A percentile compares a stretch with the other conserved stretches of the same genome.
Evolutionary conservation across 1,140 invertebrate species (phyloP).

Genomic region (Bilobella aurantiaca): DNA sequence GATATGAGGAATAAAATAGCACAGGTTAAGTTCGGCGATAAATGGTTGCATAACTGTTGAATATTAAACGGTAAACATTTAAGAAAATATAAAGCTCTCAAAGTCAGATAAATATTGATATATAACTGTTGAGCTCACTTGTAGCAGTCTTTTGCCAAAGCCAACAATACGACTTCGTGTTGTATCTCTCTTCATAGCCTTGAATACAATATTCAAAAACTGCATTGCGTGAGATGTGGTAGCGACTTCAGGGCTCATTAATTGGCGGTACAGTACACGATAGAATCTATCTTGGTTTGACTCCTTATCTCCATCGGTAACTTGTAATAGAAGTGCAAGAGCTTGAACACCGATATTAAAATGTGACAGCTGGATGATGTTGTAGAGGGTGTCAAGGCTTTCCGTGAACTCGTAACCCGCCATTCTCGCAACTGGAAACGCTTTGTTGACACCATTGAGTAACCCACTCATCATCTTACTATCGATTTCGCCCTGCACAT

Average conservation of each 20-base stretch:
- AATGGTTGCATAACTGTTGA: constrained; percentile 43
- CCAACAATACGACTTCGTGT: constrained; percentile 60
- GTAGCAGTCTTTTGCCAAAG: constrained; percentile 81
- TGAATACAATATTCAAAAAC: constrained; percentile 77
- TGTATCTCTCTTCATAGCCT: constrained; percentile 68
- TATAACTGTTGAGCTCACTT: constrained; percentile 46
- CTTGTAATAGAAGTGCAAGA: constrained; percentile 72
- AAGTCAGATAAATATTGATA: constrained; percentile 9
- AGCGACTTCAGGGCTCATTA: constrained; percentile 64
- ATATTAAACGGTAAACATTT: background rate
- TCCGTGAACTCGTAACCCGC: constrained; percentile 45
- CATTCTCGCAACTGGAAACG: constrained; percentile 65
- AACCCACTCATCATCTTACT: constrained; percentile 84
- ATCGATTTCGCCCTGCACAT: constrained; percentile 69
- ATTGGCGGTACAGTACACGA: constrained; percentile 74
- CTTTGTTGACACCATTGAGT: constrained; percentile 74
- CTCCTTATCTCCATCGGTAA: constrained; percentile 50
- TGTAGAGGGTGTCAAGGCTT: constrained; percentile 75
- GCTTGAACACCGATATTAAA: constrained; percentile 79
- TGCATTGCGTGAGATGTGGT: constrained; percentile 64
- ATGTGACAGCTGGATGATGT: constrained; percentile 71
- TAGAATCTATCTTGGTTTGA: constrained; percentile 59
- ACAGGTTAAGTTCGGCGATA: constrained; percentile 55
- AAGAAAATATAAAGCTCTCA: constrained; percentile 1
- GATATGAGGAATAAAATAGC: constrained; percentile 70